Base-by-base conservation (phyloP, 2,113 vertebrate species). In the Sakesphorus luctuosus region DNA sequence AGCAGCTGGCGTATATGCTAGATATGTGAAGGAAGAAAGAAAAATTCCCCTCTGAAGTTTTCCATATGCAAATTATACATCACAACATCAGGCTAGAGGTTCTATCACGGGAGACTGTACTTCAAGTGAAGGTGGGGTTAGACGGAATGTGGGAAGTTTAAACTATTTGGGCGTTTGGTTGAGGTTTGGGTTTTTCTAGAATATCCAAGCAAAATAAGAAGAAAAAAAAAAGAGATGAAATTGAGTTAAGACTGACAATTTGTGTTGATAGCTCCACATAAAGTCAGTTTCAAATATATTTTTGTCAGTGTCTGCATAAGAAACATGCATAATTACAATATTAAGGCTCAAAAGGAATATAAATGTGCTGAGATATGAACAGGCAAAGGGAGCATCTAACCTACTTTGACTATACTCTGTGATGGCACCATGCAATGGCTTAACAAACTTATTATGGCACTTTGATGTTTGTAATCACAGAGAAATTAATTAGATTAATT, bases 1-100 rank as follows among this genome's bases (percentile, higher is more conserved):
- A 59, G 65, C 92, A 6, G 97, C 98, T 24, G 98, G 98, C 0
- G 98, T 98, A 55, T 99, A 99, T 17, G 97, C 99, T 99, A 89
- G 35, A 18, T 40, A 28, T 33, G 52, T 18, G 67, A 87, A 87
- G n/a, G 26, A 46, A 91, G 58, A 80, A 84, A 91, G 50, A 66
- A 76, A 50, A 67, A 69, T 68, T 55, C 13, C 20, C 28, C 8
- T 35, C 49, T 94, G 66, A 96, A 90, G 58, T 26, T 87, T 83
- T 79, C 76, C 18, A 23, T 50, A 21, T 31, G 10, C 31, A 83
- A 79, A 29, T 69, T 62, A 35, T 3, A 35, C 49, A 66, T 80
- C 18, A 14, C 26, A 13, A 0, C 38, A 52, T 44, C 21, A 40
- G 38, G 23, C 18, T 93, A 24, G 53, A 53, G 62, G 18, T 50